phyloP scores from a whole-genome alignment of 2,113 vertebrate species.

The Misgurnus mizolepis region DNA sequence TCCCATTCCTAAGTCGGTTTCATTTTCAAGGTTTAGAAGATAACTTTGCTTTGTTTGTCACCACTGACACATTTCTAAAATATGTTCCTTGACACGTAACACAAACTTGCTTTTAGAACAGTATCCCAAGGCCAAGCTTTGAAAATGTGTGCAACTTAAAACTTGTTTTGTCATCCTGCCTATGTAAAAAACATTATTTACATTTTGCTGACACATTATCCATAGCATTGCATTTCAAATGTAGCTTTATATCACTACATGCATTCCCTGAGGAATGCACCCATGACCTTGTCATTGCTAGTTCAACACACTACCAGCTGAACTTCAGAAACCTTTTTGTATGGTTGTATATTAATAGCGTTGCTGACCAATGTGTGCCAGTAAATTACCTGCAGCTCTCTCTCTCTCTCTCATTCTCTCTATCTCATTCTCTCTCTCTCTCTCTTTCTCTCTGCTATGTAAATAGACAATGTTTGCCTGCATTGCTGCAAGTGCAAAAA shows the following conservation, averaged over 20 bases:
- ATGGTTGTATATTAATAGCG: neutral
- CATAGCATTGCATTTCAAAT: neutral
- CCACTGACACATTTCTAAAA: slow-evolving; percentile 32
- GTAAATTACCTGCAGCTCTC: slow-evolving; percentile 15
- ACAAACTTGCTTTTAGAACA: slow-evolving; percentile 29
- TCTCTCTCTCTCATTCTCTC: no score
- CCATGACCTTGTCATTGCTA: neutral
- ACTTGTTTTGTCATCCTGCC: no score
- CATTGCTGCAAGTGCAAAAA: slow-evolving; percentile 45
- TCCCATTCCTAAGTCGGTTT: slow-evolving; percentile 45
- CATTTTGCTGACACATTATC: no score
- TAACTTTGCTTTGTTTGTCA: slow-evolving; percentile 49
- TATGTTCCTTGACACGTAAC: slow-evolving; percentile 16
- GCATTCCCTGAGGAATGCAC: no score
- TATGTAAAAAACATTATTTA: no score
- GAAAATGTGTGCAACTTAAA: slow-evolving; percentile 11
- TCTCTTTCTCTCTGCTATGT: slow-evolving; percentile 5
- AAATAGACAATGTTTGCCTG: slow-evolving; percentile 44
- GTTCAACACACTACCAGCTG: no score
- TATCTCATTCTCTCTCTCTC: neutral
- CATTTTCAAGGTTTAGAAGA: slow-evolving; percentile 54
- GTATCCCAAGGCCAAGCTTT: slow-evolving; percentile 32
- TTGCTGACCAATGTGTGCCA: neutral
- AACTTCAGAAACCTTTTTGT: no score
- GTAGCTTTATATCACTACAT: neutral